Evolutionary conservation across 2,113 vertebrate genomes (phyloP), one percentile per base, ranked within the genome.

Genomic region (Sisor rabdophorus): DNA sequence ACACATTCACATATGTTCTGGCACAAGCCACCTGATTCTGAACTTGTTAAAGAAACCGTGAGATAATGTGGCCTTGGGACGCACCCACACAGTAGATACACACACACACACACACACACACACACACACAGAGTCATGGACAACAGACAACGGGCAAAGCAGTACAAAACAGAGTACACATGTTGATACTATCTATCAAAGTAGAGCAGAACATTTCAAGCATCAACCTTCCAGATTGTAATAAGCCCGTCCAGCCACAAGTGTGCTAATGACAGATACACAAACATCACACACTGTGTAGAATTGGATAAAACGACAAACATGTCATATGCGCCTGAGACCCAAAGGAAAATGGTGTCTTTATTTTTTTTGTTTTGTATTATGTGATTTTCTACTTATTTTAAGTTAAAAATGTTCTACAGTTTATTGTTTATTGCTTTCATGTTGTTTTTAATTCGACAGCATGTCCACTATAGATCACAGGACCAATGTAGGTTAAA

Each of bases 141-240:
- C 48, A 63, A 61, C 26, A 78, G 50, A 55, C 48, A 63, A 61
- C 26, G 74, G 50, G 48, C 36, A 59, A 58, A 48, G 40, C 55
- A 13, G 36, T 4, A n/a, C 47, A 61, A 32, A 68, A 73, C 67
- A 75, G 56, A 75, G 71, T 13, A 50, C 30, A 13, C 9, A n/a
- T 68, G 75, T 81, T 77, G 63, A 81, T 60, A 61, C 13, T 52
- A 81, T 63, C 59, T 77, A 52, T 40, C 47, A 77, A 44, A 68
- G 55, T 53, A 52, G 47, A 68, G 48, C 40, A 48, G 30, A 20
- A 63, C 67, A 76, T 81, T 36, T 77, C 75, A 81, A 77, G 65
- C 53, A 60, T 67, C 68, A 55, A 50, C 63, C 22, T n/a, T 22
- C 15, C 11, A 17, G 73, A 26, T n/a, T 26, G 44, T 22, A 22